phyloP scores from a whole-genome alignment of 1,140 invertebrate species.

The Drosophila rhopaloa region DNA sequence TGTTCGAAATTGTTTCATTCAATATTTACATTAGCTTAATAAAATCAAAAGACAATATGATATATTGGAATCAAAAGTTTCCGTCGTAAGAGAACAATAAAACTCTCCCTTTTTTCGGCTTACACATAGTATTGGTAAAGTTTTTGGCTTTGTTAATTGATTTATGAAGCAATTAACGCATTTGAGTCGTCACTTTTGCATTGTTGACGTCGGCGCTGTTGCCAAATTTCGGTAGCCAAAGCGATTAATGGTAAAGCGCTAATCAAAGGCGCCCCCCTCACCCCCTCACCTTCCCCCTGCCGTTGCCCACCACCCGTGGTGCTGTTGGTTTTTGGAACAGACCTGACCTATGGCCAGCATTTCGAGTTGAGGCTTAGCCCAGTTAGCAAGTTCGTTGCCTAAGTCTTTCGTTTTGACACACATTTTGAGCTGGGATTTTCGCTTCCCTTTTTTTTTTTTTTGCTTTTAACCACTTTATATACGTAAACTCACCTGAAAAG shows the following conservation, averaged over 20 bases:
- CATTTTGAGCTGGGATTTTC: constrained; percentile 14
- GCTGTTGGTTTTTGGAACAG: constrained; percentile 5
- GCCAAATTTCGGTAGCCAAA: constrained; percentile 54
- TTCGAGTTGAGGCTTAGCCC: constrained; percentile 39
- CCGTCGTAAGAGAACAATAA: constrained; percentile 14
- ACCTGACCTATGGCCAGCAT: constrained; percentile 53
- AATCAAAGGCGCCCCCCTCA: constrained; percentile 31
- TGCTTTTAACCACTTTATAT: constrained; percentile 1
- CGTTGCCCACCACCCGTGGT: background rate
- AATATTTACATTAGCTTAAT: background rate
- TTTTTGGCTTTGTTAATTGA: constrained; percentile 24
- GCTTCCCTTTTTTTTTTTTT: background rate
- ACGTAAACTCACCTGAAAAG: constrained; percentile 20
- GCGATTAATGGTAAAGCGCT: constrained; percentile 63
- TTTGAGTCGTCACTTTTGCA: constrained; percentile 25
- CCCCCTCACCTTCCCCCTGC: too few species aligned
- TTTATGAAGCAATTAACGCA: constrained; percentile 36
- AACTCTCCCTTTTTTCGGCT: constrained; percentile 18
- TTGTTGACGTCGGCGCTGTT: constrained; percentile 7
- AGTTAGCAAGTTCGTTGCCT: constrained; percentile 72
- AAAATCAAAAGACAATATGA: background rate
- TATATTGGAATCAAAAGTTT: background rate
- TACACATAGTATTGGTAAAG: constrained; percentile 5
- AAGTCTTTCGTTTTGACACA: constrained; percentile 69
- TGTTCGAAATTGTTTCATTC: background rate